Evolutionary conservation across 2,113 vertebrate genomes (phyloP).

Genomic region (Syngnathus typhle): DNA sequence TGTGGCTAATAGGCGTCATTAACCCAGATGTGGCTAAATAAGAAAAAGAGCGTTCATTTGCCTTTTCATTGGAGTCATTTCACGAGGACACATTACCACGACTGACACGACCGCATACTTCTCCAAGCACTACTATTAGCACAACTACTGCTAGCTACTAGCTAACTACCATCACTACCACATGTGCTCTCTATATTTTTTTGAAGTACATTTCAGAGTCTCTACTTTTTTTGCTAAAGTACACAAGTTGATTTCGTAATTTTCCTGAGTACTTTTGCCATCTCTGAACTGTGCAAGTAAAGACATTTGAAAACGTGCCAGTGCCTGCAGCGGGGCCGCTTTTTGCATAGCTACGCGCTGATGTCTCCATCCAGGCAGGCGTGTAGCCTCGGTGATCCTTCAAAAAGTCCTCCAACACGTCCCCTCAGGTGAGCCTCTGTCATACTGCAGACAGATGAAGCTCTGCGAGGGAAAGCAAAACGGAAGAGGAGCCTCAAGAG

Average conservation of each 20-base stretch:
- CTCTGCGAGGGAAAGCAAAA: conserved; percentile 54
- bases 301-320: conserved; percentile 46
- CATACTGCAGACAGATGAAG: conserved; percentile 60
- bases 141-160: no score
- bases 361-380: conserved; percentile 50
- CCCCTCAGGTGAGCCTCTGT: conserved; percentile 62
- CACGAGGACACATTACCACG: background rate
- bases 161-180: no score
- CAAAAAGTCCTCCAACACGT: conserved; percentile 13
- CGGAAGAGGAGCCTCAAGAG: conserved; percentile 40
- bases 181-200: background rate
- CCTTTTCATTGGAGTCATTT: conserved; percentile 73
- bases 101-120: no score
- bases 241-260: background rate
- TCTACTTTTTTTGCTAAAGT: no score
- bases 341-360: conserved; percentile 62
- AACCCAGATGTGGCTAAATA: conserved; percentile 86
- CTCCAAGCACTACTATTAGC: no score
- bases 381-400: conserved; percentile 43
- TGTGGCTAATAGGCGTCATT: conserved; percentile 83
- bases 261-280: background rate
- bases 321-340: conserved; percentile 42
- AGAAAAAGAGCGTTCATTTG: conserved; percentile 80
- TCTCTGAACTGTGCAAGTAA: conserved; percentile 18
- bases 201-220: no score